Evolutionary conservation across 2,797 vertebrate species (phyloP).

Genomic region (Calcarius lapponicus): DNA sequence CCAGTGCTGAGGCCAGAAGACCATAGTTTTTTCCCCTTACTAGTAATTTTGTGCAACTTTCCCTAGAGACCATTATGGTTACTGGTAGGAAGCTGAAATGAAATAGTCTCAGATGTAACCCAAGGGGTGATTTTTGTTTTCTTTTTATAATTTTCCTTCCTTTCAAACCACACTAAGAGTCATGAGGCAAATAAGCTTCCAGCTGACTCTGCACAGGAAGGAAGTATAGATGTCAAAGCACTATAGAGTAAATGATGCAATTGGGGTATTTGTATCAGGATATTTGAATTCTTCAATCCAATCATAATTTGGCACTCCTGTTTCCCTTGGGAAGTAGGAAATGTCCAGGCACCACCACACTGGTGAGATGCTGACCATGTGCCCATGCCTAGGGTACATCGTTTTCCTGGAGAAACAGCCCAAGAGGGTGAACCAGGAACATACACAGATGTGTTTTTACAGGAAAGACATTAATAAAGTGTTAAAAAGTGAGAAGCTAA

Average conservation of each 20-base stretch:
- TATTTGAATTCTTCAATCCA: background rate
- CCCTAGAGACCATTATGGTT: background rate
- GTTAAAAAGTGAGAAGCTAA: background rate
- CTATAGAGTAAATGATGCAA: background rate
- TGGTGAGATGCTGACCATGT: background rate
- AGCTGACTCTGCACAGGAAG: constrained; percentile 15
- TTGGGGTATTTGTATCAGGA: background rate
- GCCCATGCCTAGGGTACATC: fast-evolving
- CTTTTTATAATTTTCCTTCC: background rate
- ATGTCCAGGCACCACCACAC: fast-evolving
- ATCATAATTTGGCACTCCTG: background rate
- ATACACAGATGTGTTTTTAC: background rate
- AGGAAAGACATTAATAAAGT: background rate
- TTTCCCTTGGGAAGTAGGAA: background rate
- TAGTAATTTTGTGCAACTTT: background rate
- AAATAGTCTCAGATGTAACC: background rate
- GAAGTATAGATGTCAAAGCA: constrained; percentile 11
- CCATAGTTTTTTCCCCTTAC: background rate
- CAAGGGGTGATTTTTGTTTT: background rate
- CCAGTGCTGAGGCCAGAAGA: background rate
- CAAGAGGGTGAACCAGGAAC: background rate
- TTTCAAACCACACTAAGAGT: background rate
- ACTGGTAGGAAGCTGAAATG: background rate
- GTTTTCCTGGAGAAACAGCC: background rate
- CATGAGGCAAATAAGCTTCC: background rate